Evolutionary conservation across 2,797 vertebrate genomes (phyloP), one percentile per base, ranked within the genome.

Genomic region (Catamblyrhynchus diadema): DNA sequence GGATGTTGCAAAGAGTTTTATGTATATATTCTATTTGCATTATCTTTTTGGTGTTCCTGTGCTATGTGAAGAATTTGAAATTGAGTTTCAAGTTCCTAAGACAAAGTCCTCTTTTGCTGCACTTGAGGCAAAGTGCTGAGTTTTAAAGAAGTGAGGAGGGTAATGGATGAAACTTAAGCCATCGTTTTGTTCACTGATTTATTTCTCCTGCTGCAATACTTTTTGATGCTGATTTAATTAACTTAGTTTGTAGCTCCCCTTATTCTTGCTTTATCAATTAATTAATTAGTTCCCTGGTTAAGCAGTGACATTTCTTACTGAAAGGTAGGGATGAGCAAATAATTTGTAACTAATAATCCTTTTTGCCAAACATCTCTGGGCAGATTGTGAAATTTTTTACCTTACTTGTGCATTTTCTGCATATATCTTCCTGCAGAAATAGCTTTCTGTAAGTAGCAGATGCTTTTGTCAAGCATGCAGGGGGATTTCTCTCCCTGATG

Each of bases 91-190:
- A 30, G 20, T 75, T 88, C 32, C 33, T 86, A 30, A 73, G 8
- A 19, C 60, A 44, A 30, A 81, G 66, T 85, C 23, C 16, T 56
- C 2, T 56, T 89, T 85, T 80, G 12, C 66, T 74, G 27, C 19
- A n/a, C 15, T 67, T 0, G 0, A 70, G 32, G 4, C 14, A 50
- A 0, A 0, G 5, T 47, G 18, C 10, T 59, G 62, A 54, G n/a
- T 54, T 71, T 67, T 62, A 59, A n/a, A 64, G 28, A 90, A 37
- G 27, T 44, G 22, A 59, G 44, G 51, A 72, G 4, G 4, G 6
- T 66, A 86, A 50, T 12, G 7, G 45, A n/a, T 65, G 18, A 87
- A 75, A 75, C 86, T 56, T 81, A 88, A 91, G 57, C 22, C 12
- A 13, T 87, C 0, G 0, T 66, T 88, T 82, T 71, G 24, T 51